Percentiles rank a stretch among this genome's conserved stretches.
Conservation (phyloP, 2,797 vertebrate genomes). For the Nasua narica region DNA sequence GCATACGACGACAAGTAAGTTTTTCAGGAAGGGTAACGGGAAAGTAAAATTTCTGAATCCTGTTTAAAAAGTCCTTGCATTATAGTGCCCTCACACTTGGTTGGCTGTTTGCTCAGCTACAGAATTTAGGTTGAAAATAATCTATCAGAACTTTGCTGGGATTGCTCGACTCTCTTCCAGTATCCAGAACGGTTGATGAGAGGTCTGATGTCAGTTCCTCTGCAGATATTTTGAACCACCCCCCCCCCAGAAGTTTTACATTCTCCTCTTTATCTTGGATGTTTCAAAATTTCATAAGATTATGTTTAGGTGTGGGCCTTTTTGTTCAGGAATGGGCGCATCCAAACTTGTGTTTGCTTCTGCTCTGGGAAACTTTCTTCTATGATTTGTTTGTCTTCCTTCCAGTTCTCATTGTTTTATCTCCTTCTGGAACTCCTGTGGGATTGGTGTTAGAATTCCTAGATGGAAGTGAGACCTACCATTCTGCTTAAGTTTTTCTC, state of each 20-base stretch:
- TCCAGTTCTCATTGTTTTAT: not conserved
- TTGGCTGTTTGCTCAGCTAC: not conserved
- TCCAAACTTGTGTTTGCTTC: not conserved
- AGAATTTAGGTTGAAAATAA: conserved; percentile 26
- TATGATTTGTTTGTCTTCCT: not conserved
- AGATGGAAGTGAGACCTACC: not conserved
- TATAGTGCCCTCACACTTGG: not conserved
- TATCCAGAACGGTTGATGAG: not conserved
- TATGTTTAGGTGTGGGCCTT: not conserved
- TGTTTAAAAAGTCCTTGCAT: not conserved
- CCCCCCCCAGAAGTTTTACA: not conserved
- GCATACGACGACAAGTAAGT: not conserved
- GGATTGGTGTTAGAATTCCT: not conserved
- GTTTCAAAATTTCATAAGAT: not conserved
- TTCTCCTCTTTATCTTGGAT: not conserved
- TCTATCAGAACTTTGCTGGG: not conserved
- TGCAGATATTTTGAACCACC: not conserved
- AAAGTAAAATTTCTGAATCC: not conserved
- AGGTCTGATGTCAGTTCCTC: not conserved
- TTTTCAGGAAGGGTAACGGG: not conserved
- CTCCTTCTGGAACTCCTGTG: not conserved
- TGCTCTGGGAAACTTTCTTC: not conserved
- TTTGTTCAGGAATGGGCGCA: not conserved
- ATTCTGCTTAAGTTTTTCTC: not conserved
- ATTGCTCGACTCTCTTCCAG: not conserved